Evolutionary conservation across 1,140 invertebrate species (phyloP), one percentile per base, ranked within the genome.

Genomic region (Lethocerus indicus): DNA sequence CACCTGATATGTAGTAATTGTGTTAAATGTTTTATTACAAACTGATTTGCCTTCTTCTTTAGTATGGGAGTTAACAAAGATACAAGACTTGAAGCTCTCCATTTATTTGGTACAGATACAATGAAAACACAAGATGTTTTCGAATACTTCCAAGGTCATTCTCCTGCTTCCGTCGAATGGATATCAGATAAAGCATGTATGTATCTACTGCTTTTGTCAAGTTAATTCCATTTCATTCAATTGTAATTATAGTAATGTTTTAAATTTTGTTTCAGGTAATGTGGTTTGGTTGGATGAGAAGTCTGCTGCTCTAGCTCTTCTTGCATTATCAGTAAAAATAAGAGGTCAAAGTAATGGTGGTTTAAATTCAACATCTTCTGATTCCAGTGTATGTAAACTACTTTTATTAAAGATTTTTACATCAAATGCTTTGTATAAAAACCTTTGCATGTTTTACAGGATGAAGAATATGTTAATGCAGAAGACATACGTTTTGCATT

Each of bases 101-200:
- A 87, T 62, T 70, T 88, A 56, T 65, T 74, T 60, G 83, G 84
- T 25, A 76, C 79, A 1, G 69, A 83, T 57, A 73, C 83, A 14
- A 76, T 88, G 69, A 79, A 67, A 53, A 83, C 79, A 25, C 73
- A 78, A 62, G 82, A 88, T 64, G 71, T 88, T 24, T 80, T 87
- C 59, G 71, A 74, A 54, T 87, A 87, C 64, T 82, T 87, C 58
- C 67, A 73, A 60, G 73, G 79, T 54, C 84, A 79, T 67, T 72
- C 72, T 47, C 82, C 84, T 29, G 66, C 74, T 4, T 72, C 73
- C 1, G 70, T 88, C 35, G 84, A 89, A 65, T 87, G 83, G 82
- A 76, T 87, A 48, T 80, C 83, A 70, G 76, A 85, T 62, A 64
- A 70, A 47, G 80, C 80, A 50, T 87, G 83, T 80, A n/a, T n/a